Base-by-base conservation (phyloP, 1,140 invertebrate genomes). In the Cataglyphis hispanica region DNA sequence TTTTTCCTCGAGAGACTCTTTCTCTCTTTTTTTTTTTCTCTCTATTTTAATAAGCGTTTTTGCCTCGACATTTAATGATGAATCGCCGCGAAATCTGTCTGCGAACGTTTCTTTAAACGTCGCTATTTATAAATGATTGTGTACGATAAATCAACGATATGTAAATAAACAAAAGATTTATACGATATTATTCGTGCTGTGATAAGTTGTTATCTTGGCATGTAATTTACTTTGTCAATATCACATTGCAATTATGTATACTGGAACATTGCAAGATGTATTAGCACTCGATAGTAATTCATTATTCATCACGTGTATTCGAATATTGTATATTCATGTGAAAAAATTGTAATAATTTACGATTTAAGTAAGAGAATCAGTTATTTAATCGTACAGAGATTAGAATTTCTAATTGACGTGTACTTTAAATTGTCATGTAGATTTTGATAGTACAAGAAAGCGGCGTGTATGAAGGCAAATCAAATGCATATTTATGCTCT, bases 401-500 rank as follows among this genome's bases (percentile, higher is more conserved):
- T 58, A 40, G 50, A 70, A 72, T 70, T 81, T 72, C 25, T 60
- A 43, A 70, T 13, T 22, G 34, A 2, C 13, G 37, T 60, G 40
- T 3, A 31, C 4, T 31, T 46, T 6, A 81, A 72, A 40, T 81
- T 11, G 66, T 72, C 37, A 60, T 72, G 66, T n/a, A 72, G 53
- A 81, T 72, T 60, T 81, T 25, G 66, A 66, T 53, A 58, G 50
- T 43, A 72, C 50, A 72, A 81, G 78, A 72, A 70, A 37, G 37
- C 25, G 34, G 25, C 50, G 11, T 53, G 64, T 70, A 27, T 27
- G 53, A 70, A 70, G 25, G 50, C 37, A 58, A 72, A 58, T 16
- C 53, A 53, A 72, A 81, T 81, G 66, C 78, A 81, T 81, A 81
- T 81, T 81, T 81, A 81, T 81, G 56, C 37, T 81, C 53, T 70